A percentile compares a stretch with the other conserved stretches of the same genome.
These are phyloP conservation scores for Neodiprion lecontei DNA, from an alignment of 1,140 invertebrate species.

Conservation along the genomic window DNA sequence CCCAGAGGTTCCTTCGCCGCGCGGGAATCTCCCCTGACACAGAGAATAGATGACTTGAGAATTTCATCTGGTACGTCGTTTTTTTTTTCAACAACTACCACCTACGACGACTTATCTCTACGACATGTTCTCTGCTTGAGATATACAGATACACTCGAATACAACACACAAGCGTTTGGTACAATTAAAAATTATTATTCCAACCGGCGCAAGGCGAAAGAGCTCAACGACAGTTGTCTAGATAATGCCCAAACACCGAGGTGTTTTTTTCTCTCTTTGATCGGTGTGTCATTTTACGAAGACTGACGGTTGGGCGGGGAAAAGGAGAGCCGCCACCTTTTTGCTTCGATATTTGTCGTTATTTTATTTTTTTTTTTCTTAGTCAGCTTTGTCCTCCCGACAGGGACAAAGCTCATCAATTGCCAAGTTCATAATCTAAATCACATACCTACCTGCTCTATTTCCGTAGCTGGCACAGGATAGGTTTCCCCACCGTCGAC, in stretches of 20 bases:
- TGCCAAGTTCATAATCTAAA: background rate
- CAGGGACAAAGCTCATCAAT: background rate
- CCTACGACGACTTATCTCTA: background rate
- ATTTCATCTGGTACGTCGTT: slow-evolving; percentile 36
- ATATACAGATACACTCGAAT: too few relatives aligned
- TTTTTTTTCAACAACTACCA: slow-evolving; percentile 16
- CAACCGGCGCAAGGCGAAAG: too few relatives aligned
- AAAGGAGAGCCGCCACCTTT: too few relatives aligned
- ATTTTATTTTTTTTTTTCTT: too few relatives aligned
- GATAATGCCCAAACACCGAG: too few relatives aligned
- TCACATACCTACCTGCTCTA: too few relatives aligned
- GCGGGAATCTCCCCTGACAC: slow-evolving; percentile 44
- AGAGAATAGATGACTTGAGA: slow-evolving; percentile 49
- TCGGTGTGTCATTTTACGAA: too few relatives aligned
- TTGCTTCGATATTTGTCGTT: background rate
- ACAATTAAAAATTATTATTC: too few relatives aligned
- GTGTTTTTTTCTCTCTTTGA: too few relatives aligned
- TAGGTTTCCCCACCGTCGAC: background rate
- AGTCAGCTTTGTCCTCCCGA: background rate
- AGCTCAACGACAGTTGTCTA: too few relatives aligned
- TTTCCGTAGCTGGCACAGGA: background rate
- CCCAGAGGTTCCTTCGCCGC: slow-evolving; percentile 24
- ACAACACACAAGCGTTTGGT: too few relatives aligned
- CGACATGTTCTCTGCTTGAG: slow-evolving; percentile 2
- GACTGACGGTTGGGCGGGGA: too few relatives aligned